Conservation (phyloP, 53 echinoderm and acorn worm genomes). For the Glandiceps talaboti region DNA sequence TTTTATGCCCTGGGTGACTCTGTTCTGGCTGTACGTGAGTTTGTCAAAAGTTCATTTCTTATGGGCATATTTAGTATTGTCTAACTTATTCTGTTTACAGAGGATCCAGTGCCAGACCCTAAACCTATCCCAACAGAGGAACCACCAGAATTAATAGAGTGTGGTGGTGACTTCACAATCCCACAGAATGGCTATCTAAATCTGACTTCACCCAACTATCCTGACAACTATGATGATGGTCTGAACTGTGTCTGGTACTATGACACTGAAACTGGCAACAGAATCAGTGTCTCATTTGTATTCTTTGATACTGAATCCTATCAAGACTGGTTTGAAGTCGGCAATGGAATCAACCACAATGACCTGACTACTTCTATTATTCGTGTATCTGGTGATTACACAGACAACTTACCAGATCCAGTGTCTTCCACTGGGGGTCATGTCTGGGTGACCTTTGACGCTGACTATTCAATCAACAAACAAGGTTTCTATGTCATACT, state of each 20-base stretch:
- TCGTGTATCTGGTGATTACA: conserved; percentile 22
- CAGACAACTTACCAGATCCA: conserved; percentile 9
- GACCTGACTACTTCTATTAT: conserved; percentile 28
- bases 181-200: conserved; percentile 12
- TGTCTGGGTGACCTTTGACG: conserved; percentile 57
- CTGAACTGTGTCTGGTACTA: conserved; percentile 26
- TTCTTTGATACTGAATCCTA: conserved; percentile 7
- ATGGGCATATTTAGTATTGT: too few relatives aligned
- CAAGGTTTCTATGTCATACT: conserved; percentile 43
- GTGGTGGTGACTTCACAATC: conserved; percentile 30
- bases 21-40: too few relatives aligned
- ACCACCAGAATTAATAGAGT: conserved; percentile 2
- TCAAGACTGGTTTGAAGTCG: conserved; percentile 54
- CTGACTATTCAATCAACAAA: conserved; percentile 25
- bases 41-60: too few relatives aligned
- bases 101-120: neutral
- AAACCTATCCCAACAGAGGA: neutral
- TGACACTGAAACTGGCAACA: neutral
- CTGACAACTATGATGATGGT: conserved; percentile 28
- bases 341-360: conserved; percentile 25
- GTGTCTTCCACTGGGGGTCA: conserved; percentile 32
- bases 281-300: neutral
- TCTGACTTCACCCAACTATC: conserved; percentile 40
- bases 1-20: too few relatives aligned
- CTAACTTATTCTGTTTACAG: too few relatives aligned